Base-by-base conservation (phyloP, 2,797 vertebrate species). In the Anableps anableps region DNA sequence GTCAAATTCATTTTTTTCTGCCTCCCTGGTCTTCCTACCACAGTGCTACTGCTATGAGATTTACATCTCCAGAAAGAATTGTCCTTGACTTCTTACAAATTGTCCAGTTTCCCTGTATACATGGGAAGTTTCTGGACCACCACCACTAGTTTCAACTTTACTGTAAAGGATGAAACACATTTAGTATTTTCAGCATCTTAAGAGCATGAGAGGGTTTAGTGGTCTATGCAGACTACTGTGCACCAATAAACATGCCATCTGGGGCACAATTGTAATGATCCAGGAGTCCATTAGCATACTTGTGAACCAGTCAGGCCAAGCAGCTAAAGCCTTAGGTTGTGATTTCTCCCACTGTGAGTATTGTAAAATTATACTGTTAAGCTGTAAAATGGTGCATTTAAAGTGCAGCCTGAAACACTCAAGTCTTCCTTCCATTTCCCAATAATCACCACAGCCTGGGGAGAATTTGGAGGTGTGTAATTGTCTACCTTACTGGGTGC, bases 331-430 rank as follows among this genome's bases (percentile, higher is more conserved):
- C 38, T 26, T 71, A 71, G 68, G 26, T 45, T 70, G 23, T 26
- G 66, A 70, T 26, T 38, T 71, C 26, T 14, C 11, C 38, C 23
- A 70, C 4, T 26, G 7, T 68, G 11, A 45, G 26, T 45, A 14
- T 45, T 71, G 23, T 71, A 43, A 45, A 45, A 71, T 71, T 71
- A 71, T 14, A 71, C 41, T n/a, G 14, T 71, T 45, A 43, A 70
- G 2, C 66, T n/a, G 5, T 43, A 45, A 71, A 71, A 71, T n/a
- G 5, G 45, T 71, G 41, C 26, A 41, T 68, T 23, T 41, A 68
- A 68, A 23, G 36, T 68, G 36, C 64, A 41, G 36, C 36, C 64
- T 68, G 64, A 41, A 68, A 68, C 26, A 68, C 36, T 13, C 10
- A 11, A 11, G 14, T 45, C 14, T 71, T 71, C 43, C 14, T 29